A percentile compares a stretch with the other conserved stretches of the same genome.
phyloP scores from a whole-genome alignment of 2,113 vertebrate genomes.

The Zapus hudsonius region DNA sequence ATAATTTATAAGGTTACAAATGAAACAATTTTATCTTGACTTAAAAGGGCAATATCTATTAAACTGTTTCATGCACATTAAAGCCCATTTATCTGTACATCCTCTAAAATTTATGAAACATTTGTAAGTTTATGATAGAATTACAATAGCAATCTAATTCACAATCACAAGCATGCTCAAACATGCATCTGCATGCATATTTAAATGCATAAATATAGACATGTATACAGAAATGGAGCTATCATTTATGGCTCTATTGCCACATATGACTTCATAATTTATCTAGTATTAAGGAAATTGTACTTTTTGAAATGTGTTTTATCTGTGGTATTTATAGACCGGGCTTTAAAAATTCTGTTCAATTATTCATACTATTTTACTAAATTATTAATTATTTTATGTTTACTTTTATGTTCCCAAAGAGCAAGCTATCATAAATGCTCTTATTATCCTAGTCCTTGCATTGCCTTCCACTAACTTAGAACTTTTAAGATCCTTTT shows the following conservation, averaged over 20 bases:
- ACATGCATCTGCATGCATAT: background rate
- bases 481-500: slow-evolving; percentile 39
- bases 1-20: background rate
- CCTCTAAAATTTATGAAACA: background rate
- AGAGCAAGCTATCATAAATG: background rate
- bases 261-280: background rate
- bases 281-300: background rate
- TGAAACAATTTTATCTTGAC: background rate
- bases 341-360: background rate
- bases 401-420: background rate
- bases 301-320: background rate
- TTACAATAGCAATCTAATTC: background rate
- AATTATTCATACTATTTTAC: background rate
- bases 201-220: background rate
- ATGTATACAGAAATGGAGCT: background rate
- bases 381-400: slow-evolving; percentile 53
- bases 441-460: background rate
- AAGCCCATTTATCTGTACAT: background rate
- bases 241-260: background rate
- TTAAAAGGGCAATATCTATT: background rate
- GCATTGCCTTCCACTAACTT: background rate
- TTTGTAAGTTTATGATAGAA: background rate
- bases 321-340: background rate
- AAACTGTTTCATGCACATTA: background rate
- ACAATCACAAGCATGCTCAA: background rate